These are phyloP conservation scores for Steinernema feltiae DNA, from an alignment of 1,140 invertebrate genomes.

Conservation along the genomic window DNA sequence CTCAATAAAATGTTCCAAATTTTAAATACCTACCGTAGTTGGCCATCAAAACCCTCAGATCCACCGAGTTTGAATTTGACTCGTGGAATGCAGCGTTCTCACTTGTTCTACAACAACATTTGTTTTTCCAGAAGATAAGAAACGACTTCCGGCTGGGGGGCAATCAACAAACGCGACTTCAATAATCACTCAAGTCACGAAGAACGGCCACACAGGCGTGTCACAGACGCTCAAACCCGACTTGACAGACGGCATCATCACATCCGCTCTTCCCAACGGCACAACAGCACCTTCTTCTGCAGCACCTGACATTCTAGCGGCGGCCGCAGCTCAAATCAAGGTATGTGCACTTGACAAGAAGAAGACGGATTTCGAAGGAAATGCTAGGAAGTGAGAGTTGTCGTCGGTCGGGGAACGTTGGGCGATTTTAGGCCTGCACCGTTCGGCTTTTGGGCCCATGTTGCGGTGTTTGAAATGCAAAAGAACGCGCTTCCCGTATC, in stretches of 20 bases:
- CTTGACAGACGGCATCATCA: neutral
- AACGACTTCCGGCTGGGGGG: neutral
- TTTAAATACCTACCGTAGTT: no score
- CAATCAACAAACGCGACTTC: neutral
- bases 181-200: neutral
- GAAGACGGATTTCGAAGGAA: neutral
- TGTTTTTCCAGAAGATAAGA: constrained; percentile 7
- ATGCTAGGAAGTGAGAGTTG: neutral
- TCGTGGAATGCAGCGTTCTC: no score
- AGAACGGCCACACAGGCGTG: neutral
- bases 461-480: no score
- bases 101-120: neutral
- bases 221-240: neutral
- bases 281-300: neutral
- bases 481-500: no score
- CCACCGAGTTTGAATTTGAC: no score
- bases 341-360: neutral
- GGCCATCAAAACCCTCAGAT: no score
- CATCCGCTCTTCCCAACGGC: neutral
- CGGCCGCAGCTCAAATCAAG: constrained; percentile 4
- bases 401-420: no score
- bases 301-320: constrained; percentile 6
- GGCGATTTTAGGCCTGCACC: no score
- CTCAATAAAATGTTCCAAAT: no score
- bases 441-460: no score